Base-by-base conservation (phyloP, 2,797 vertebrate species). In the Labeo calbasu region DNA sequence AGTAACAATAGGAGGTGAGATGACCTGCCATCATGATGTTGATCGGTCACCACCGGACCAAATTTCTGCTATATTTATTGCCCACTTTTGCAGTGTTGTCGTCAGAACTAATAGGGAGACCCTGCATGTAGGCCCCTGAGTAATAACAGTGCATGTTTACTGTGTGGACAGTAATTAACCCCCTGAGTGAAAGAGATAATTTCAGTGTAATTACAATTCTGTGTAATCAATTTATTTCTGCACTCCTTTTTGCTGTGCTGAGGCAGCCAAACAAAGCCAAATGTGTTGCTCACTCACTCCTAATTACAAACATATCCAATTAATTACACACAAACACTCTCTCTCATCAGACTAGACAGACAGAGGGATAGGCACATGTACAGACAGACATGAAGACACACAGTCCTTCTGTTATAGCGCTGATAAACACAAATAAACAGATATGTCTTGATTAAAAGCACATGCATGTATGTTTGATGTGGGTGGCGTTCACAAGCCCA, bases 191-290 rank as follows among this genome's bases (percentile, higher is more conserved):
- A 91, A 88, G 87, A 87, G 88, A 89, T 94, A 91, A 92, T 92
- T 94, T 92, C 88, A 90, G 88, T 85, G 89, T 94, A 94, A 95
- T 94, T 95, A 93, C 88, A 91, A 91, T 91, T 92, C 90, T 90
- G 89, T 93, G 90, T 94, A 95, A 95, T 95, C 92, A 92, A 90
- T 93, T 94, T 93, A 93, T 92, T 91, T 75, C 75, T 73, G 83
- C 77, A 77, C 77, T 17, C 70, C 81, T 71, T 77, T 79, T 55
- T 75, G 51, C 76, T 77, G 40, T 59, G 25, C 73, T 51, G 73
- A 78, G 53, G 77, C 68, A 78, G 53, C 75, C 77, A 86, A 87
- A 88, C 88, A 89, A 89, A 87, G 71, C 69, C 32, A 86, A 87
- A 66, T 53, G 51, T 72, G 75, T 79, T 17, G 75, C 86, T 84